Conservation (phyloP, 2,113 vertebrate genomes). For the Phyllostomus hastatus region DNA sequence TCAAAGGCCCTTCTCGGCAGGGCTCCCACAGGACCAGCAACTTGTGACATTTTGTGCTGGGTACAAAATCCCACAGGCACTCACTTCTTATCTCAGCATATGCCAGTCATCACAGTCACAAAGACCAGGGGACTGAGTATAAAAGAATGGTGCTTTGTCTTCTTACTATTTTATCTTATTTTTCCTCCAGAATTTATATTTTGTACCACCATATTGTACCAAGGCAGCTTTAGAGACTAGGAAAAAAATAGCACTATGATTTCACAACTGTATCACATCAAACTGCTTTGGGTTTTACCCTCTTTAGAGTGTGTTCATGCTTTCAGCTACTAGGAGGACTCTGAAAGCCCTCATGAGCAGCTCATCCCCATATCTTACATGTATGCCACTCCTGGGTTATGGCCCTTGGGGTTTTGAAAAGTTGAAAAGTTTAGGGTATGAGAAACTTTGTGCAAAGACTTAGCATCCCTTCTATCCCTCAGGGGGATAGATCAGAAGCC, state of each 20-base stretch:
- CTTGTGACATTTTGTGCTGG: constrained; percentile 30
- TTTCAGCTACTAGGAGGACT: neutral
- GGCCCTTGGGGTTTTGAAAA: neutral
- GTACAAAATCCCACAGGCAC: neutral
- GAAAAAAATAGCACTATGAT: neutral
- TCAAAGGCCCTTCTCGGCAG: neutral
- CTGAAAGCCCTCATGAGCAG: neutral
- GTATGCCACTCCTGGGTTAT: neutral
- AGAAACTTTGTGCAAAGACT: neutral
- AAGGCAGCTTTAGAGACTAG: neutral
- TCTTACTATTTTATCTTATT: neutral
- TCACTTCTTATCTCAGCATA: constrained; percentile 39
- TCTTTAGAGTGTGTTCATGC: neutral
- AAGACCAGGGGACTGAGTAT: neutral
- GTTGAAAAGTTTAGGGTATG: neutral
- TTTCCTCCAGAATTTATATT: constrained; percentile 30
- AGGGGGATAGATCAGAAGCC: neutral
- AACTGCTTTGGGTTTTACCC: neutral
- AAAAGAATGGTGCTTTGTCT: constrained; percentile 18
- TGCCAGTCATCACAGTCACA: neutral
- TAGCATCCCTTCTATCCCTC: neutral
- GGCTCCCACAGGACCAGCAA: neutral
- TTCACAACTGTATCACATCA: constrained; percentile 12
- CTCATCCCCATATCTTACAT: neutral
- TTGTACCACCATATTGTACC: neutral